Base-by-base conservation (phyloP, 2,113 vertebrate species). In the Arenaria interpres region DNA sequence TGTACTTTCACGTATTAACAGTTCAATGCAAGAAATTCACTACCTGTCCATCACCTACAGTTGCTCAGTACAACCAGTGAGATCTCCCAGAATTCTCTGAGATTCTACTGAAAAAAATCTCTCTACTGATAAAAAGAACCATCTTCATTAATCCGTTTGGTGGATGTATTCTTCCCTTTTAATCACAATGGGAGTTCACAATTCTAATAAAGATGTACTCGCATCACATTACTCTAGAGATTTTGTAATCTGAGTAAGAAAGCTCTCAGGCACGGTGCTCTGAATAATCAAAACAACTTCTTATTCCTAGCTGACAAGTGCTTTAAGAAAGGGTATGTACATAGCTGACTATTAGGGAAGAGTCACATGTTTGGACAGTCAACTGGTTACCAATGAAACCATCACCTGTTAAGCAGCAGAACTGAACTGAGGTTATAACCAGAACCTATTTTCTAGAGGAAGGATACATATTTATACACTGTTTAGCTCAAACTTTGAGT, bases 121-220 rank as follows among this genome's bases (percentile, higher is more conserved):
- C 73, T 53, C 24, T 90, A 19, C 64, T 91, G 93, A 92, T 92
- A 86, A 93, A 94, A 90, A 93, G 80, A 90, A 60, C 27, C 57
- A 64, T 89, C 88, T 93, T 94, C 84, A 93, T 89, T 92, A 94
- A 86, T 78, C 45, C 4, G 4, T 32, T 80, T 87, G 56, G 43
- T 10, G 6, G 56, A 88, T 84, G 62, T 33, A 86, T 88, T 92
- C 78, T 92, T 85, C 69, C 75, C 54, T 80, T 96, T 79, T 89
- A 80, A 94, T 93, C 77, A 90, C 92, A 78, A 89, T 15, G 62
- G 45, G 35, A 91, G 69, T 89, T 96, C 89, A 94, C 91, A 95
- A 85, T 88, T 92, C 83, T 96, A 96, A 94, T 93, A 94, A 94
- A 96, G 76, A 60, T 82, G 76, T 62, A 93, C 60, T 89, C 64